phyloP scores from a whole-genome alignment of 2,113 vertebrate species.

The Psilopsiagon aurifrons region DNA sequence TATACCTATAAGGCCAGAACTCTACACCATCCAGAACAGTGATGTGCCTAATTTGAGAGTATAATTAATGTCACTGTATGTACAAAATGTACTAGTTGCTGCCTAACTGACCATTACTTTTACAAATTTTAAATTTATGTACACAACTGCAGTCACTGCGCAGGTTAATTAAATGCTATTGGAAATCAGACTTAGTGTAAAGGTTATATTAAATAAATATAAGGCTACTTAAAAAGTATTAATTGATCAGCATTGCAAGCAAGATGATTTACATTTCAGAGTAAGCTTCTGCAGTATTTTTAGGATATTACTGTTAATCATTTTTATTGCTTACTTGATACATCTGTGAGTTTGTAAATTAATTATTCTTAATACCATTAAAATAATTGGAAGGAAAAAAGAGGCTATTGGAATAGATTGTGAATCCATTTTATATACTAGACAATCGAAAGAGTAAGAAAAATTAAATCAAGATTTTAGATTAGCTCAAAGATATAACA shows the following conservation, averaged over 20 bases:
- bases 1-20: neutral
- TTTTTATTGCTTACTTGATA: neutral
- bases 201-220: slow-evolving; percentile 43
- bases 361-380: neutral
- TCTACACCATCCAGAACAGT: neutral
- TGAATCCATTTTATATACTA: neutral
- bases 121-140: slow-evolving; percentile 32
- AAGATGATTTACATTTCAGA: neutral
- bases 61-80: slow-evolving; percentile 31
- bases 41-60: slow-evolving; percentile 23
- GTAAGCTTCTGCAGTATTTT: neutral
- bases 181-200: slow-evolving; percentile 3
- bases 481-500: neutral
- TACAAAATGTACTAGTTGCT: slow-evolving; percentile 25
- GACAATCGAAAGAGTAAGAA: neutral
- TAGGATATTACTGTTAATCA: neutral
- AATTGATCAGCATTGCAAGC: slow-evolving; percentile 5
- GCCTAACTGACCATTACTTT: slow-evolving; percentile 58
- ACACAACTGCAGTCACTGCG: neutral
- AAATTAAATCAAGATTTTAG: neutral
- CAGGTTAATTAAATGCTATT: slow-evolving; percentile 45
- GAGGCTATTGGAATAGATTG: too few relatives aligned
- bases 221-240: neutral
- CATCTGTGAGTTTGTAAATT: neutral
- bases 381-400: neutral